phyloP scores from a whole-genome alignment of 2,113 vertebrate species.

The Xiphophorus maculatus region DNA sequence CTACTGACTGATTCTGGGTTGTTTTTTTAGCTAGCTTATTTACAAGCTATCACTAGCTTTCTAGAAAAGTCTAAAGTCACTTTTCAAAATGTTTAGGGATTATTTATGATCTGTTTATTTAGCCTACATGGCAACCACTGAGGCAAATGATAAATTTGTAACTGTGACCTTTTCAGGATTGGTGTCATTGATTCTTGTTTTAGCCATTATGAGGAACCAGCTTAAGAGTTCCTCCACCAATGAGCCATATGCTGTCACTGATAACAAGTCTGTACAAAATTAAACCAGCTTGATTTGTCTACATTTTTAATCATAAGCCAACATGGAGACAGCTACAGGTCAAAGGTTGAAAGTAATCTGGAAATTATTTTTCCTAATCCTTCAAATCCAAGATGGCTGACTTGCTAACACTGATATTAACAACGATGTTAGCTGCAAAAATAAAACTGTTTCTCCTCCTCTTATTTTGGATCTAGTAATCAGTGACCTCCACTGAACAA shows the following conservation, averaged over 20 bases:
- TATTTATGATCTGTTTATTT: background rate
- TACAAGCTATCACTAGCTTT: background rate
- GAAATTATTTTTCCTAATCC: too few species aligned
- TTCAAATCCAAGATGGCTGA: background rate
- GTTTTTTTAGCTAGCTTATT: too few species aligned
- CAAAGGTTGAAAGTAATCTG: too few species aligned
- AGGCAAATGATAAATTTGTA: background rate
- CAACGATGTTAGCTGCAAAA: background rate
- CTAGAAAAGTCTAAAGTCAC: background rate
- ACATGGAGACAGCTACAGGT: too few species aligned
- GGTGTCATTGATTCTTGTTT: background rate
- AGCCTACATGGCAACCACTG: background rate
- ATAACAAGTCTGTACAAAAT: background rate
- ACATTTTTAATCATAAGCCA: background rate
- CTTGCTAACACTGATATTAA: background rate
- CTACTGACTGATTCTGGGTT: too few species aligned
- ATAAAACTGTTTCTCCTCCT: background rate
- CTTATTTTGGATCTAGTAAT: background rate
- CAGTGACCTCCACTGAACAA: background rate
- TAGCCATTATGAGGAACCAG: background rate
- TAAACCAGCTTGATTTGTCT: background rate
- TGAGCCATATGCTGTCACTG: background rate
- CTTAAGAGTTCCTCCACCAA: background rate
- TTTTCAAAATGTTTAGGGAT: background rate
- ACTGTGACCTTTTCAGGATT: background rate